A percentile compares a stretch with the other conserved stretches of the same genome.
Conservation (phyloP, 2,888 invertebrate species). For the Apoderus coryli region DNA sequence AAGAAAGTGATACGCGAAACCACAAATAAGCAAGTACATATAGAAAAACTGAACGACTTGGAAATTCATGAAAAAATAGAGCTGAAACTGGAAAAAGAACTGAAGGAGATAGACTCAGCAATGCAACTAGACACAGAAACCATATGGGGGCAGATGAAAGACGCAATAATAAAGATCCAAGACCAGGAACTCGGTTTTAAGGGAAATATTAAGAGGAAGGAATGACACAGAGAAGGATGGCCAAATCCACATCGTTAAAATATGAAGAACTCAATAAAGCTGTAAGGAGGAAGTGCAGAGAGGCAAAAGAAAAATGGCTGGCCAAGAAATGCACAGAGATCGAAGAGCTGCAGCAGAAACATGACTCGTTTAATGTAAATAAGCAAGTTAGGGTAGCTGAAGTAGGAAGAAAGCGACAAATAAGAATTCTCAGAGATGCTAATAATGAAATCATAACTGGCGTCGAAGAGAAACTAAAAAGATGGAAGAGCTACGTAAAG, state of each 20-base stretch:
- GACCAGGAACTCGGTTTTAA: not conserved
- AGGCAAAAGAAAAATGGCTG: too few species aligned
- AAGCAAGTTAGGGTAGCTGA: too few species aligned
- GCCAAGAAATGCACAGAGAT: slow-evolving; percentile 9
- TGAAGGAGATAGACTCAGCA: too few species aligned
- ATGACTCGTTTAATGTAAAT: slow-evolving; percentile 8
- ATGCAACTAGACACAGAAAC: not conserved
- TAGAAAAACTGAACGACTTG: not conserved
- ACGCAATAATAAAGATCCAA: not conserved
- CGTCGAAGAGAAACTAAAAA: slow-evolving; percentile 6
- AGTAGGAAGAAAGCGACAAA: too few species aligned
- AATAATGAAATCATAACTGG: slow-evolving; percentile 5
- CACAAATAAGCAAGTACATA: not conserved
- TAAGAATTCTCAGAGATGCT: slow-evolving; percentile 6
- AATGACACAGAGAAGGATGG: not conserved
- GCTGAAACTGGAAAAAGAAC: not conserved
- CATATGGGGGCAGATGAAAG: not conserved
- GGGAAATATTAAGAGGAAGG: not conserved
- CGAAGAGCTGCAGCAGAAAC: slow-evolving; percentile 7
- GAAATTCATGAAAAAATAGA: not conserved
- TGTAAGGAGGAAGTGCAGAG: too few species aligned
- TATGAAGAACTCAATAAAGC: too few species aligned
- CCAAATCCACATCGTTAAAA: not conserved
- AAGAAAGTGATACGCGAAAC: not conserved
- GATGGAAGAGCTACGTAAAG: slow-evolving; percentile 8